These are phyloP conservation scores for Limnephilus lunatus DNA, from an alignment of 2,888 invertebrate species.

Conservation along the genomic window DNA sequence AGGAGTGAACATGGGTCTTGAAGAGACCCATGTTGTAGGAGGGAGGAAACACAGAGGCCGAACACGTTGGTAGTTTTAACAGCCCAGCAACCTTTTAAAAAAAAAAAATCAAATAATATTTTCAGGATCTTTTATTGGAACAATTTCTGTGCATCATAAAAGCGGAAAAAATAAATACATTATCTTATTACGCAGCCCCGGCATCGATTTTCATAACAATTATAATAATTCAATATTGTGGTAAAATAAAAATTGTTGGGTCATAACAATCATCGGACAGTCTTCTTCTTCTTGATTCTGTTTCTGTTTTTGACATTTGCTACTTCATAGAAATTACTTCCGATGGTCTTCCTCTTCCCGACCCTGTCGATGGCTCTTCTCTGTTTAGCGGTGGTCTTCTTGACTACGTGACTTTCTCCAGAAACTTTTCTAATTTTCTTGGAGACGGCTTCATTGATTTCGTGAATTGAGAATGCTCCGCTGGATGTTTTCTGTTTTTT, in stretches of 20 bases:
- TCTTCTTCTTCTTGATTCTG: constrained; percentile 80
- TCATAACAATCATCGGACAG: constrained; percentile 53
- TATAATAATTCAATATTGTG: neutral
- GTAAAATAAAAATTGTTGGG: neutral
- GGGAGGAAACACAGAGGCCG: no score
- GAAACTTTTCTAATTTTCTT: constrained; percentile 68
- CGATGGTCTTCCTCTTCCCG: constrained; percentile 87
- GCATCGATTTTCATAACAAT: neutral
- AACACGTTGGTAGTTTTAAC: neutral
- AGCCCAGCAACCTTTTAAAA: neutral
- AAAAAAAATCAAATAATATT: neutral
- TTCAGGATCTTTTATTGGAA: neutral
- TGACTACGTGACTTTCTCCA: constrained; percentile 69
- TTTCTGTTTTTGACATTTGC: constrained; percentile 93
- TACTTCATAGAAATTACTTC: constrained; percentile 93
- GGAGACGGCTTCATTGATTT: constrained; percentile 73
- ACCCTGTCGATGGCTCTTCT: constrained; percentile 85
- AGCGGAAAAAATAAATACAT: neutral
- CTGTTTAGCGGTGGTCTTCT: constrained; percentile 86
- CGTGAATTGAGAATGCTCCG: constrained; percentile 77
- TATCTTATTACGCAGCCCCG: neutral
- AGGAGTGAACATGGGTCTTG: no score
- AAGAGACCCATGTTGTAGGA: no score
- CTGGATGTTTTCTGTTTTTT: constrained; percentile 73
- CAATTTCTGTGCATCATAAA: neutral